A percentile compares a stretch with the other conserved stretches of the same genome.
Conservation (phyloP, 2,113 vertebrate species). For the Glaucomys volans region DNA sequence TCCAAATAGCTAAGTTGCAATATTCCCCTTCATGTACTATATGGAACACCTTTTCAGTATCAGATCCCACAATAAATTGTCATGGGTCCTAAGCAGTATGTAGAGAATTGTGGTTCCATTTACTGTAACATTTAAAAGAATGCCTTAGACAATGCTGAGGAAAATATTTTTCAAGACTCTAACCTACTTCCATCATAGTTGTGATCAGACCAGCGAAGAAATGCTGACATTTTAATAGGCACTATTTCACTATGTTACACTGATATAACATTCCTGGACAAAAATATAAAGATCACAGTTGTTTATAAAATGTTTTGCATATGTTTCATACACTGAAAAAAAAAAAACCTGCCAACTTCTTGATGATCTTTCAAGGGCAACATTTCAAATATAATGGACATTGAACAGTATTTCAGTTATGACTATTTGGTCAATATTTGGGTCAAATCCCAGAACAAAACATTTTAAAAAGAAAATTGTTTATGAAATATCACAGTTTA, state of each 20-base stretch:
- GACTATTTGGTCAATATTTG: constrained; percentile 61
- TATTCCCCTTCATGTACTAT: not conserved
- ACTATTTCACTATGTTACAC: not conserved
- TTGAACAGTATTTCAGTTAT: constrained; percentile 36
- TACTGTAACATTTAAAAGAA: not conserved
- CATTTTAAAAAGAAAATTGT: constrained; percentile 50
- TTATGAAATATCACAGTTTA: constrained; percentile 56
- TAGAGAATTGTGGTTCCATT: not conserved
- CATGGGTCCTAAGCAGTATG: not conserved
- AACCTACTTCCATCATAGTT: not conserved
- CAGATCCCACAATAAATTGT: not conserved
- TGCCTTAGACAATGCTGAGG: not conserved
- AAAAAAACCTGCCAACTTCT: constrained; percentile 51
- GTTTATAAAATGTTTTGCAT: constrained; percentile 39
- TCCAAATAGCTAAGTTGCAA: not conserved
- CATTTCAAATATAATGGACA: constrained; percentile 69
- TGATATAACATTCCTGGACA: constrained; percentile 24
- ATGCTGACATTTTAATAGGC: not conserved
- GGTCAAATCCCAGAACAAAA: constrained; percentile 68
- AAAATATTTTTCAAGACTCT: not conserved
- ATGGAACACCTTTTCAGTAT: not conserved
- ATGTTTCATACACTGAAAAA: constrained; percentile 42
- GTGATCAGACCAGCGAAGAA: not conserved
- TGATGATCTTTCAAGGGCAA: constrained; percentile 65
- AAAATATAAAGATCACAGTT: constrained; percentile 1